A percentile compares a stretch with the other conserved stretches of the same genome.
These are phyloP conservation scores for Pharmacophagus antenor DNA, from an alignment of 2,888 invertebrate species.

Conservation along the genomic window DNA sequence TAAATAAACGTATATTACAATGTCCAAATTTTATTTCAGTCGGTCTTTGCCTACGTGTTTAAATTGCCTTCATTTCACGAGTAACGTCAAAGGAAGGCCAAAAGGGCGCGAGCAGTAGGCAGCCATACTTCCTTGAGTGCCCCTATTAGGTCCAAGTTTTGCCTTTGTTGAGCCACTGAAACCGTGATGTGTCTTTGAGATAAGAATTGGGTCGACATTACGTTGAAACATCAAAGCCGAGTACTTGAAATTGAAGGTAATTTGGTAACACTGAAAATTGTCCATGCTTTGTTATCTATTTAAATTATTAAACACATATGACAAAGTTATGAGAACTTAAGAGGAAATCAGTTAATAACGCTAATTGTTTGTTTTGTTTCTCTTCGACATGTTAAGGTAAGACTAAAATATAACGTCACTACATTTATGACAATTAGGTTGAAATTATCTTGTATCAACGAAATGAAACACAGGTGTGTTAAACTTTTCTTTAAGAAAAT, in stretches of 20 bases:
- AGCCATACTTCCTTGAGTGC: slow-evolving; percentile 58
- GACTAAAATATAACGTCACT: too few relatives aligned
- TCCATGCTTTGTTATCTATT: neutral
- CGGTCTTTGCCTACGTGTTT: slow-evolving; percentile 41
- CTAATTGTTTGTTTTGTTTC: too few relatives aligned
- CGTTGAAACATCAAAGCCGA: slow-evolving; percentile 63
- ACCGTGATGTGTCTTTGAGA: slow-evolving; percentile 72
- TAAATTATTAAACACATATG: neutral
- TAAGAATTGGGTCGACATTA: slow-evolving; percentile 69
- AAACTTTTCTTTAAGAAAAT: too few relatives aligned
- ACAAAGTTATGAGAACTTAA: neutral
- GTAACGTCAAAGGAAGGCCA: slow-evolving; percentile 58
- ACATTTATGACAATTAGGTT: too few relatives aligned
- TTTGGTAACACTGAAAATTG: slow-evolving; percentile 19
- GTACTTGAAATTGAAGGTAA: slow-evolving; percentile 23
- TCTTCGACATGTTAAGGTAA: too few relatives aligned
- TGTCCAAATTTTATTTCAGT: slow-evolving; percentile 32
- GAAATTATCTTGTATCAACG: too few relatives aligned
- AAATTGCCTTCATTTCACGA: slow-evolving; percentile 71
- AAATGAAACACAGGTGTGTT: too few relatives aligned
- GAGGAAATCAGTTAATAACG: too few relatives aligned
- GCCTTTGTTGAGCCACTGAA: slow-evolving; percentile 62
- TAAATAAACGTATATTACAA: slow-evolving; percentile 20
- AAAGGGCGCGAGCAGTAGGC: slow-evolving; percentile 51
- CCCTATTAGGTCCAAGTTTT: slow-evolving; percentile 72